Evolutionary conservation across 2,888 invertebrate species (phyloP), one percentile per base, ranked within the genome.

Genomic region (Sepioteuthis lessoniana): DNA sequence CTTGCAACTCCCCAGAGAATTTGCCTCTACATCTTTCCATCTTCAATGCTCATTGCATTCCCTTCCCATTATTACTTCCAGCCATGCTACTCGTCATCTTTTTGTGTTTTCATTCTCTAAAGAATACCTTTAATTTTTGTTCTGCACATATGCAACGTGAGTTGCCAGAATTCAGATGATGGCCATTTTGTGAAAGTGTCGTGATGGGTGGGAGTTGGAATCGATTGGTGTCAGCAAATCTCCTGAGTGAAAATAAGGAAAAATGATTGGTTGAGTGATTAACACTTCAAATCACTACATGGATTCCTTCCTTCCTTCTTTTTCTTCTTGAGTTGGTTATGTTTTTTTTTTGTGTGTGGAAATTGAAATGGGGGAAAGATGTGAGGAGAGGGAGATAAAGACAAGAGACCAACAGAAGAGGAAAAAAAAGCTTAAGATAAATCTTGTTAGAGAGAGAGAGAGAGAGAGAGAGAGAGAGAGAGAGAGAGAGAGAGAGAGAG

Each of bases 11-110:
- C n/a, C 76, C 76, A 16, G 76, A n/a, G 76, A 35, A n/a, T n/a
- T 8, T n/a, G 13, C 35, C n/a, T 76, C n/a, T 76, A 35, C 76
- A 76, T 76, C 76, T 76, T n/a, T 76, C 76, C 76, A n/a, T 76
- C 76, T 76, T 76, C n/a, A 76, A 76, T 76, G 76, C 76, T 76
- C n/a, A 76, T n/a, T 76, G 76, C 76, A 35, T 76, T 76, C 76
- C 76, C 76, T 76, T 76, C n/a, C 76, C 76, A n/a, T 76, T 76
- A 76, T 76, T 76, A 76, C 76, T 76, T 76, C 76, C 76, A 76
- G 76, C 76, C 76, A 35, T 76, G 76, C 76, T 76, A 76, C n/a
- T 76, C n/a, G 76, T 35, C 76, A 76, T 76, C 76, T 76, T 76
- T 76, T 76, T 76, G 76, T 76, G 76, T 76, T 76, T 76, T 76